phyloP scores from a whole-genome alignment of 2,888 invertebrate species.

The Frankliniella intonsa region DNA sequence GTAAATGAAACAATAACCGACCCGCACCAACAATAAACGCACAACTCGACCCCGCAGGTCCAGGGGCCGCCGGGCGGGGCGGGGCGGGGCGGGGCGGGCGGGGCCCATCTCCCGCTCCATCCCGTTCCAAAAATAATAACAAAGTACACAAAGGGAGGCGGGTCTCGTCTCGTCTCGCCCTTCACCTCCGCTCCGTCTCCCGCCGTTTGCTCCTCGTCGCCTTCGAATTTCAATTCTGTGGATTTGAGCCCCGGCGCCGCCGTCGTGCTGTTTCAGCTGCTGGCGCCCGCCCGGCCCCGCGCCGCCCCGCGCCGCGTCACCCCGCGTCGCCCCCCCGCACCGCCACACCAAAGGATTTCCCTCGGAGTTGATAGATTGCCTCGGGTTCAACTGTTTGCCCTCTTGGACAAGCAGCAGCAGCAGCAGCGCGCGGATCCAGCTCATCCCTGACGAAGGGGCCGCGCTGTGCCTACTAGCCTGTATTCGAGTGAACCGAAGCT shows the following conservation, averaged over 20 bases:
- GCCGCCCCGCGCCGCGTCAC: background rate
- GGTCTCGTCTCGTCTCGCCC: background rate
- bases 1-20: constrained; percentile 16
- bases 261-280: constrained; percentile 13
- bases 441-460: too few relatives aligned
- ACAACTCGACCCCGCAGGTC: background rate
- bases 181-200: background rate
- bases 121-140: constrained; percentile 20
- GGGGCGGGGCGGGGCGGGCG: too few relatives aligned
- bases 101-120: background rate
- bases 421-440: too few relatives aligned
- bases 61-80: background rate
- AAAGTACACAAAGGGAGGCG: constrained; percentile 6
- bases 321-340: background rate
- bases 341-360: background rate
- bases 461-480: too few relatives aligned
- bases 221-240: constrained; percentile 6
- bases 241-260: background rate
- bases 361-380: background rate
- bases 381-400: background rate
- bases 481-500: too few relatives aligned
- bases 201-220: background rate
- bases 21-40: constrained; percentile 7
- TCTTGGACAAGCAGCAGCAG: too few relatives aligned
- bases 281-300: background rate